Conservation (phyloP, 2,888 invertebrate species). For the Tachystola acroxantha region DNA sequence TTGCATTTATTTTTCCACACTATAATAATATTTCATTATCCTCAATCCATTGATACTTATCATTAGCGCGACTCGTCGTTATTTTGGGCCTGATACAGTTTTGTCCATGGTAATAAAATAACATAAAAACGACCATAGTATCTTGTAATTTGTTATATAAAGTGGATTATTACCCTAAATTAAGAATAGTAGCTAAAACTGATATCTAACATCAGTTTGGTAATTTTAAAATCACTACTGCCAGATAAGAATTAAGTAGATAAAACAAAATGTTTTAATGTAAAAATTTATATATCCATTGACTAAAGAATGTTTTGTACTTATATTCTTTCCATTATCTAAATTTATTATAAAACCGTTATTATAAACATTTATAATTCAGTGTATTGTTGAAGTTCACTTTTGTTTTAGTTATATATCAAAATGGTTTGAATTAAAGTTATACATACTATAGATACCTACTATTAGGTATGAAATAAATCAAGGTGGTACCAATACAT, state of each 20-base stretch:
- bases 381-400: slow-evolving; percentile 28
- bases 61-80: no score
- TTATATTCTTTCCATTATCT: slow-evolving; percentile 45
- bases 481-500: slow-evolving; percentile 47
- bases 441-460: background rate
- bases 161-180: slow-evolving; percentile 53
- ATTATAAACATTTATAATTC: slow-evolving; percentile 23
- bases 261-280: slow-evolving; percentile 59
- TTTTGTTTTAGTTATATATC: slow-evolving; percentile 2
- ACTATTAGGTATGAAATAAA: slow-evolving; percentile 16
- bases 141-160: slow-evolving; percentile 59
- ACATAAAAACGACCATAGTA: slow-evolving; percentile 50
- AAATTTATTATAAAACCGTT: slow-evolving; percentile 29
- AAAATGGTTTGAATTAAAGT: slow-evolving; percentile 5
- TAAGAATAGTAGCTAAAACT: slow-evolving; percentile 56
- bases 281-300: slow-evolving; percentile 52
- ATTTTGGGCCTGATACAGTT: slow-evolving; percentile 41
- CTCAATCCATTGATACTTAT: slow-evolving; percentile 40
- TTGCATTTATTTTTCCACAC: slow-evolving; percentile 29
- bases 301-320: slow-evolving; percentile 59
- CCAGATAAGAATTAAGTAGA: slow-evolving; percentile 67
- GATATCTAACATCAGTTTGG: slow-evolving; percentile 49
- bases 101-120: slow-evolving; percentile 34
- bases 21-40: slow-evolving; percentile 41
- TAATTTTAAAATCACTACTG: slow-evolving; percentile 67